Base-by-base conservation (phyloP, 2,797 vertebrate genomes). In the Micropoecilia bifurca region DNA sequence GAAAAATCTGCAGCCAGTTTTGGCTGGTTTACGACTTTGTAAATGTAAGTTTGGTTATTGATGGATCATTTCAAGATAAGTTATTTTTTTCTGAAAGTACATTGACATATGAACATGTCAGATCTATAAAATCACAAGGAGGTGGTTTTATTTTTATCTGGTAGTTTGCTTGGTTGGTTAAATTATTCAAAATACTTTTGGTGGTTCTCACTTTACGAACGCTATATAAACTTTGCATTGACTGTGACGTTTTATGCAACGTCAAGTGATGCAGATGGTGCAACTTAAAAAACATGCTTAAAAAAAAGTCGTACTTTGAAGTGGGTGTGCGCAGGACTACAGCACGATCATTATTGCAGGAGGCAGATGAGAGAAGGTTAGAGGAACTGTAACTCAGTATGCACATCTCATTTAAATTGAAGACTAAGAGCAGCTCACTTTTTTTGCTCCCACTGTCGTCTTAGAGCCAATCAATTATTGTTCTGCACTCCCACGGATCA, bases 381-480 rank as follows among this genome's bases (percentile, higher is more conserved):
- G 78, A 76, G 18, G 74, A 47, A 85, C 68, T 78, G 74, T 47
- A 80, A 82, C 82, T 88, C 79, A 61, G 83, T 76, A 71, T 83
- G 87, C 87, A 83, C 71, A 63, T 66, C 87, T 82, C 88, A 85
- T 79, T 74, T 73, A 20, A 73, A 66, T 79, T 73, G 72, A 88
- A 80, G 75, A 86, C 82, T 76, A 77, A 87, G 83, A 82, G 79
- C 79, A 75, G 81, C 86, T 88, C 78, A 30, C 74, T 83, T 75
- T 77, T 7, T 87, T 90, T 83, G 48, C 76, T 82, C 79, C 74
- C 82, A 55, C 78, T 83, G 81, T 91, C 80, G 78, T 90, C 86
- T 87, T 48, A 72, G 72, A 87, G 87, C 50, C 81, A 75, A 88
- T 92, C 89, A 83, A 80, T 89, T 89, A 87, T 78, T 79, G 80